Base-by-base conservation (phyloP, 2,888 invertebrate genomes). In the Drosophila percnosoma region DNA sequence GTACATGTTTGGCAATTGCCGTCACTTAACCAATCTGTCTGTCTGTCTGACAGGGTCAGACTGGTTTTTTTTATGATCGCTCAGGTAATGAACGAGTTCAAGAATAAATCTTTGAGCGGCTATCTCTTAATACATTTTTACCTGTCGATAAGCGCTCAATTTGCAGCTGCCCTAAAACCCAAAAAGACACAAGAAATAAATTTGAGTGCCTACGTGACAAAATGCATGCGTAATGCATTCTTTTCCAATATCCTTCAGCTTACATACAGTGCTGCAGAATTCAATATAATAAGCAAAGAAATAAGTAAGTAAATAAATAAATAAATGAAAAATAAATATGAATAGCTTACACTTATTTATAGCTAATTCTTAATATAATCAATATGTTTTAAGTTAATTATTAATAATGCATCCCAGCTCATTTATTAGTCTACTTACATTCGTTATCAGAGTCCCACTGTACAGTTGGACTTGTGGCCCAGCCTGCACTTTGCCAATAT, bases 81-180 rank as follows among this genome's bases (percentile, higher is more conserved):
- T 10, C 66, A 75, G 70, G 66, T 78, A 79, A 59, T 59, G 63
- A 1, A 33, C 42, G 45, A 38, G 38, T 59, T 54, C 33, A 55
- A 62, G 71, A 65, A 78, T 78, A 78, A 78, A 81, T 69, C 63
- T 48, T 42, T 53, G 15, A 52, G 48, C 51, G 15, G n/a, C 13
- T 38, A 49, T 6, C 36, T 45, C 60, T 65, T 53, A 45, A 11
- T 74, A 74, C 66, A 72, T 80, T 75, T 83, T 80, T 88, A 86
- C 86, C 86, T 88, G 80, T 31, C 45, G 57, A 54, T 59, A 61
- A 34, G 33, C 40, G 24, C 11, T 62, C 36, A 42, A 52, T 49
- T 42, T 71, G 60, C 85, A 84, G 84, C 79, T 84, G 79, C 61
- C 55, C 33, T 13, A 48, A 24, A 4, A 7, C 15, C 7, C 4